Evolutionary conservation across 2,797 vertebrate species (phyloP), one percentile per base, ranked within the genome.

Genomic region (Leontocebus nigricollis): DNA sequence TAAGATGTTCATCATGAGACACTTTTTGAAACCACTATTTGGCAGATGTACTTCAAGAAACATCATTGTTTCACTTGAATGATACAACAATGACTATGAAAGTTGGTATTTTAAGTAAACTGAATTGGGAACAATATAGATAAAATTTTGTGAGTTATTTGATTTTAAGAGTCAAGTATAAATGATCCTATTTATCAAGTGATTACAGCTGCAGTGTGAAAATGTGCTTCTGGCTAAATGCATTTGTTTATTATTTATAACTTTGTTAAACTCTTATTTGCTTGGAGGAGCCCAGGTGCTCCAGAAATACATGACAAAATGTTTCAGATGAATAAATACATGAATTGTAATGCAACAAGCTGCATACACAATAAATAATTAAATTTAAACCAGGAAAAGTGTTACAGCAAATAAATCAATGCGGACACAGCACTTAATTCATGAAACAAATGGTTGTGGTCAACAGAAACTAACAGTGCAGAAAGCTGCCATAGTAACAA

Each of bases 331-430:
- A 30, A 73, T 89, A 96, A 92, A 87, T 86, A 72, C 14, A 44
- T 77, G 26, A 93, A 94, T 93, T 19, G 73, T 94, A 94, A 96
- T 92, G 67, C 30, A 95, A 93, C 85, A 97, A 86, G 61, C 48
- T 88, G 14, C 77, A 94, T 88, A 95, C n/a, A 67, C 26, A 89
- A 61, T 46, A 92, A 95, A 95, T 93, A 97, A 97, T 97, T 94
- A 93, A 93, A 97, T 97, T 96, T 97, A 94, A 94, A 59, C 33
- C 48, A 93, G 55, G 72, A 90, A 73, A 96, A 97, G 52, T 86
- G 30, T 50, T 79, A 86, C 46, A 80, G 11, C 33, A 94, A 67
- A 95, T 94, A 95, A 98, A 96, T 97, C 93, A 96, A 81, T 93
- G 73, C 76, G 93, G 57, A 57, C 50, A 88, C 19, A 80, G 55